These are phyloP conservation scores for Nibea albiflora DNA, from an alignment of 2,113 vertebrate genomes.

Conservation along the genomic window DNA sequence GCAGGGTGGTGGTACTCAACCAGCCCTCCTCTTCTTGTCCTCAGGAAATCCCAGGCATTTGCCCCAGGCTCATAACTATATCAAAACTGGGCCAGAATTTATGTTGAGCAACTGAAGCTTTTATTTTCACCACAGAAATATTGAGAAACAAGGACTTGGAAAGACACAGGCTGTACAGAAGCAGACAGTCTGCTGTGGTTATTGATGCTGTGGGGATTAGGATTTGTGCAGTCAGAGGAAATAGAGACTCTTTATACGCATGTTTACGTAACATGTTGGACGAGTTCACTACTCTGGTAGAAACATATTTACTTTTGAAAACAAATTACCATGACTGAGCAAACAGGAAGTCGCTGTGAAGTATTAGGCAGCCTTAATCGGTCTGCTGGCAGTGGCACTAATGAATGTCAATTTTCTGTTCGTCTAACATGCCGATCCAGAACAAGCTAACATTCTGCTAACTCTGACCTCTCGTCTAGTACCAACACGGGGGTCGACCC, in stretches of 20 bases:
- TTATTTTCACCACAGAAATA: conserved; percentile 55
- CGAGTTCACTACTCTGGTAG: conserved; percentile 12
- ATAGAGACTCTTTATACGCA: conserved; percentile 50
- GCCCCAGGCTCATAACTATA: conserved; percentile 23
- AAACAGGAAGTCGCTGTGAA: conserved; percentile 27
- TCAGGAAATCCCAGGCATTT: conserved; percentile 67
- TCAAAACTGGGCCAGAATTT: conserved; percentile 38
- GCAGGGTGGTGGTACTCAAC: background rate
- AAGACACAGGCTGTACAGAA: conserved; percentile 36
- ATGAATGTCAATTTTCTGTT: conserved; percentile 8
- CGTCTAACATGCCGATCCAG: background rate
- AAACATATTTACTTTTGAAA: conserved; percentile 53
- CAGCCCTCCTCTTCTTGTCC: conserved; percentile 37
- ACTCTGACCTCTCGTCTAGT: background rate
- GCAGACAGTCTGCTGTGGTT: conserved; percentile 64
- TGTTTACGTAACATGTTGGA: conserved; percentile 62
- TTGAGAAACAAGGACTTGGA: conserved; percentile 53
- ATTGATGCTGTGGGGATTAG: conserved; percentile 50
- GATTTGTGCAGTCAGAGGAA: conserved; percentile 46
- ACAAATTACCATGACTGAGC: conserved; percentile 21
- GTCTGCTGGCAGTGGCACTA: background rate
- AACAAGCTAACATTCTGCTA: background rate
- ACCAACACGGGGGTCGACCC: background rate
- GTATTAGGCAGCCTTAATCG: background rate
- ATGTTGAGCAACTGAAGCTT: conserved; percentile 62